phyloP scores from a whole-genome alignment of 2,113 vertebrate species.

The Ramphastos sulfuratus region DNA sequence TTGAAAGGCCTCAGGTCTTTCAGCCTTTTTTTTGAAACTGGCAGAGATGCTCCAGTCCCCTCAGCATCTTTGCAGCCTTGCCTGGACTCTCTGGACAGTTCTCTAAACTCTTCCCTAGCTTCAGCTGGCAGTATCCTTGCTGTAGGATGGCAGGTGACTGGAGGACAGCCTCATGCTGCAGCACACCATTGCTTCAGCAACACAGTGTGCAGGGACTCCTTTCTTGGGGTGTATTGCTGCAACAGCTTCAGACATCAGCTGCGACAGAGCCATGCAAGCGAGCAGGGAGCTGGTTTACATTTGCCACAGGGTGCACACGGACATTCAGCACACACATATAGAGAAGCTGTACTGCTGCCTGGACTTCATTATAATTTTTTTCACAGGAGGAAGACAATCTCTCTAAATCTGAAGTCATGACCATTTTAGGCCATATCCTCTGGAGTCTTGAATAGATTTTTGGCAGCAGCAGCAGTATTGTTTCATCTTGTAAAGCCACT shows the following conservation, averaged over 20 bases:
- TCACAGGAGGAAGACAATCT: not conserved
- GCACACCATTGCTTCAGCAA: not conserved
- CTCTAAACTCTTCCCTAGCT: too few relatives aligned
- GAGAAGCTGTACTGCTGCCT: not conserved
- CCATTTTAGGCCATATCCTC: slow-evolving; percentile 54
- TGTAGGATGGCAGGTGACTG: not conserved
- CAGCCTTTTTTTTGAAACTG: too few relatives aligned
- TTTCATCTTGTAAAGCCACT: not conserved
- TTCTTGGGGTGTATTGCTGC: not conserved
- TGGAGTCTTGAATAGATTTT: not conserved
- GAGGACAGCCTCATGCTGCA: not conserved
- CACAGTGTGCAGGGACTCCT: not conserved
- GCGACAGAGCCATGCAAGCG: not conserved
- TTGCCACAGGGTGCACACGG: not conserved
- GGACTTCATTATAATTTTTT: not conserved
- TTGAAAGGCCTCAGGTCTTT: too few relatives aligned
- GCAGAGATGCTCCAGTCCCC: too few relatives aligned
- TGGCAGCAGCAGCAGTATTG: slow-evolving; percentile 44
- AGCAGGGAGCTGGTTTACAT: not conserved
- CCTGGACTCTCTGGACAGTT: too few relatives aligned
- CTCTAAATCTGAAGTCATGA: slow-evolving; percentile 34
- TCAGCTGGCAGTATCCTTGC: not conserved
- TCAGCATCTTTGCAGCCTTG: too few relatives aligned
- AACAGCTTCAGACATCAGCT: not conserved
- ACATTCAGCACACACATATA: not conserved